Evolutionary conservation across 2,113 vertebrate genomes (phyloP).

Genomic region (Serinus canaria): DNA sequence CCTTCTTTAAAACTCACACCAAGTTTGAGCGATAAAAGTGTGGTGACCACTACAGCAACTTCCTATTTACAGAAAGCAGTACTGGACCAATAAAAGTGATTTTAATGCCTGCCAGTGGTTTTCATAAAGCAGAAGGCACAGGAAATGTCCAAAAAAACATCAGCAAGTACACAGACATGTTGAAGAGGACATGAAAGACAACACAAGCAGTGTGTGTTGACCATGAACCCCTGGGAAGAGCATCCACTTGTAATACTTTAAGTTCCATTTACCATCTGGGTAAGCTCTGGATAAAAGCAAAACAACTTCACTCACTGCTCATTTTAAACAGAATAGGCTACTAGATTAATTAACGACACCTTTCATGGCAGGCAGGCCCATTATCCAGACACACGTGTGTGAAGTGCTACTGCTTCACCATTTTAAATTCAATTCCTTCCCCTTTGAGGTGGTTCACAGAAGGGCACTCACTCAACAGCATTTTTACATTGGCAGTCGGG

Average conservation of each 20-base stretch:
- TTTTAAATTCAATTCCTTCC: slow-evolving; percentile 11
- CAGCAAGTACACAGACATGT: slow-evolving; percentile 68
- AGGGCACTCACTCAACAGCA: slow-evolving; percentile 13
- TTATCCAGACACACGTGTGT: slow-evolving; percentile 53
- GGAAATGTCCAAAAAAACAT: slow-evolving; percentile 66
- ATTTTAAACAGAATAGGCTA: slow-evolving; percentile 43
- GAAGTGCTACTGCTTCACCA: slow-evolving; percentile 57
- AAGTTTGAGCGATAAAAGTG: slow-evolving; percentile 12
- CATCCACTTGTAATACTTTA: background rate
- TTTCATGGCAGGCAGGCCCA: background rate
- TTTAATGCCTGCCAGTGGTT: slow-evolving; percentile 51
- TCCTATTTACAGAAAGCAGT: slow-evolving; percentile 37
- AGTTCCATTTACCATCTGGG: slow-evolving; percentile 29
- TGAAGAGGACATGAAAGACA: slow-evolving; percentile 38
- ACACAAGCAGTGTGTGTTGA: slow-evolving; percentile 10
- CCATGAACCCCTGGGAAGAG: background rate
- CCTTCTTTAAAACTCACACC: slow-evolving; percentile 54
- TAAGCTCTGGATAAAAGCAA: slow-evolving; percentile 16
- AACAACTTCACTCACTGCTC: slow-evolving; percentile 28
- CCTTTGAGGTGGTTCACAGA: slow-evolving; percentile 29
- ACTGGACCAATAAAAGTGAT: background rate
- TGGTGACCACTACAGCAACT: background rate
- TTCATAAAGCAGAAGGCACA: slow-evolving; percentile 57
- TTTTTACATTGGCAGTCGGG: slow-evolving; percentile 18
- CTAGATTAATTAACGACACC: slow-evolving; percentile 1